Evolutionary conservation across 2,113 vertebrate species (phyloP), one percentile per base, ranked within the genome.

Genomic region (Salvator merianae): DNA sequence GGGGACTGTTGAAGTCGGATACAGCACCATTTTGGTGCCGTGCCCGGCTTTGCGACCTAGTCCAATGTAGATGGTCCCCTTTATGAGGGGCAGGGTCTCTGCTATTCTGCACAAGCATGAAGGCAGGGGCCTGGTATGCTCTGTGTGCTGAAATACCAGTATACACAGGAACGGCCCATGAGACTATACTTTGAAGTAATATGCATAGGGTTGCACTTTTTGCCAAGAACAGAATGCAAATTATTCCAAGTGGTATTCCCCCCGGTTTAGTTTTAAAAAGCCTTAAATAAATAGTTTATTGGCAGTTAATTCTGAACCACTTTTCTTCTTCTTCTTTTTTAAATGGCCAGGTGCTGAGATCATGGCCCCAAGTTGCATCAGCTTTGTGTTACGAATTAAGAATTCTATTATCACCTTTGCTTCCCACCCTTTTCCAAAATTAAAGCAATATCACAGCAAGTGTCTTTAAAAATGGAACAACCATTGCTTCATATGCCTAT

Each of bases 311-410:
- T 14, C 66, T n/a, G 71, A 47, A 47, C 79, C 43, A n/a, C n/a
- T n/a, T n/a, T n/a, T n/a, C n/a, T n/a, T n/a, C n/a, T n/a, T n/a
- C 22, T 26, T 89, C 91, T 78, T 88, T 18, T 18, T 80, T 32
- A 34, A 68, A 53, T 14, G 20, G 30, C 28, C n/a, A n/a, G 1
- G 7, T 36, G 40, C 79, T n/a, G n/a, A 68, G 80, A 78, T 8
- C 22, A 62, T 2, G 38, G 18, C 77, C 85, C 26, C 47, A 75
- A 76, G 62, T 83, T 69, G 79, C 83, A 68, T 79, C 36, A 72
- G 77, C 38, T 91, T 88, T 91, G 80, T 86, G 26, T 79, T 69
- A 87, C 90, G 70, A 90, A 87, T 77, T 50, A 87, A 90, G 70
- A 90, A 87, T 77, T 50, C 74, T 38, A 69, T 92, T 91, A 87